Conservation (phyloP, 2,113 vertebrate species). For the Butorides virescens region DNA sequence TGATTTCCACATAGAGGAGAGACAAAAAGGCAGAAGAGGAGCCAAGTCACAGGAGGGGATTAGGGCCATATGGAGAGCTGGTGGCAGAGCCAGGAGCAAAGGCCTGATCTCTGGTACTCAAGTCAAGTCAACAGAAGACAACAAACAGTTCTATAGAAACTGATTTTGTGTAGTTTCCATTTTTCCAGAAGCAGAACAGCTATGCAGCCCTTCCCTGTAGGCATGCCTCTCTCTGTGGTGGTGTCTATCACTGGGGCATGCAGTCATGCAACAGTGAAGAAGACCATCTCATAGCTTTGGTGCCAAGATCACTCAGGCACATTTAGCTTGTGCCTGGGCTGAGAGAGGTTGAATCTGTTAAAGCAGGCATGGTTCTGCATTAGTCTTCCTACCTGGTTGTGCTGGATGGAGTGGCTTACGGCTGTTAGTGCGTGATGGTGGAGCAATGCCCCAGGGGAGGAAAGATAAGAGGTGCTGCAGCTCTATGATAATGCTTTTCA, state of each 20-base stretch:
- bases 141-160: neutral
- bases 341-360: neutral
- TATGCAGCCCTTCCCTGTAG: neutral
- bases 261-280: neutral
- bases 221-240: neutral
- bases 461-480: neutral
- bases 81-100: neutral
- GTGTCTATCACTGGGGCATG: neutral
- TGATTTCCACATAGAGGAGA: neutral
- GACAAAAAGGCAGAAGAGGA: neutral
- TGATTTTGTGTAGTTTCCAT: neutral
- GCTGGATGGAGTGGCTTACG: neutral
- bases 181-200: neutral
- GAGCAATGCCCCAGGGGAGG: neutral
- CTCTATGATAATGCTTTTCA: neutral
- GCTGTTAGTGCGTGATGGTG: neutral
- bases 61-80: rapidly evolving
- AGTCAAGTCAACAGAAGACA: neutral
- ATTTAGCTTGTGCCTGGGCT: neutral
- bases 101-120: neutral
- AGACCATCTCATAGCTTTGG: neutral
- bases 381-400: neutral
- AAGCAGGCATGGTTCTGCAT: neutral
- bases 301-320: neutral
- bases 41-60: neutral